These are phyloP conservation scores for Corapipo altera DNA, from an alignment of 2,113 vertebrate genomes.

Conservation along the genomic window DNA sequence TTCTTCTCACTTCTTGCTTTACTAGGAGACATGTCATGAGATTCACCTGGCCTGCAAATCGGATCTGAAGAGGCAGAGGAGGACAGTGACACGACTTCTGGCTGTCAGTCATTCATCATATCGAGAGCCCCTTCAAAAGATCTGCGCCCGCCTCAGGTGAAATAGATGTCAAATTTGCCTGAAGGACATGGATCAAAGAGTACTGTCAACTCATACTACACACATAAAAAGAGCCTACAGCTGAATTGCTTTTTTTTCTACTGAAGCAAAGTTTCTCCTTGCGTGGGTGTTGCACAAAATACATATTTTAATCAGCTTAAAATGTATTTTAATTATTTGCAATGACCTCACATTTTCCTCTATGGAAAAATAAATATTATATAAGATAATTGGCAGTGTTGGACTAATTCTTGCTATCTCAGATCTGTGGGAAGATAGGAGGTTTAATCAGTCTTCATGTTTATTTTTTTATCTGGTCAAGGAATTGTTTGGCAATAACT, in stretches of 20 bases:
- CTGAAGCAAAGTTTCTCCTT: constrained; percentile 6
- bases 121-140: constrained; percentile 62
- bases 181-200: constrained; percentile 56
- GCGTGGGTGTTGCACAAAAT: background rate
- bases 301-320: background rate
- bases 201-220: constrained; percentile 13
- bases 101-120: constrained; percentile 43
- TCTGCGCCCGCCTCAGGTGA: constrained; percentile 36
- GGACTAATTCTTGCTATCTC: background rate
- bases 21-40: constrained; percentile 18
- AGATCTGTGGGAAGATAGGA: background rate
- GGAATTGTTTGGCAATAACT: background rate
- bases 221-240: constrained; percentile 1
- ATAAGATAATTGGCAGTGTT: background rate
- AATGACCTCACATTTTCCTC: background rate
- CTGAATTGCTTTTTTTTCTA: constrained; percentile 34
- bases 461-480: background rate
- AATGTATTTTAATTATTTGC: constrained; percentile 7
- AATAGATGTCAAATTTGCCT: constrained; percentile 70
- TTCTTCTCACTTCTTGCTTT: constrained; percentile 31
- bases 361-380: background rate
- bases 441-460: background rate
- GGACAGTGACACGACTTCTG: constrained; percentile 51
- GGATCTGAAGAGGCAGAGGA: constrained; percentile 44
- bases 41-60: constrained; percentile 54